These are phyloP conservation scores for Megaleporinus macrocephalus DNA, from an alignment of 2,113 vertebrate genomes.

Conservation along the genomic window DNA sequence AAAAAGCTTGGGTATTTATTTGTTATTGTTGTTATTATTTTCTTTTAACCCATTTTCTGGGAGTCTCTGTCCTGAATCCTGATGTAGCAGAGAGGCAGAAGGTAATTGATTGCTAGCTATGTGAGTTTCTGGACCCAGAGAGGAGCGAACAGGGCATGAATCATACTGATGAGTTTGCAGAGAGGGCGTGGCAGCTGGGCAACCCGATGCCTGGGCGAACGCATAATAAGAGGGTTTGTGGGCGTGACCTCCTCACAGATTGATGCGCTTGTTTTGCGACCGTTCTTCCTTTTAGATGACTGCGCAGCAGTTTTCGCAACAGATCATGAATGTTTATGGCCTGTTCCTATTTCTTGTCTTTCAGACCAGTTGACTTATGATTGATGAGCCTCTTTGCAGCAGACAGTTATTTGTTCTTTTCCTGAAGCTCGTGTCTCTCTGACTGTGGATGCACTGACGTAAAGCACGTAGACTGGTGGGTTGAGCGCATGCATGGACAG, in stretches of 20 bases:
- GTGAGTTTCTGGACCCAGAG: not conserved
- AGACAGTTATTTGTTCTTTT: too few species aligned
- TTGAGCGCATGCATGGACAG: too few species aligned
- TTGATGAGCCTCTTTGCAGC: too few species aligned
- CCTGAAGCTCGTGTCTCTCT: too few species aligned
- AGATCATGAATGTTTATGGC: not conserved
- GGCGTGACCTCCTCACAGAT: conserved; percentile 17
- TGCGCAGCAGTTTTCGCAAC: not conserved
- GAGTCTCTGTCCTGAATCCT: conserved; percentile 12
- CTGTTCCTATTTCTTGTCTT: not conserved
- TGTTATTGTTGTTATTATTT: not conserved
- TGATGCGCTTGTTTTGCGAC: conserved; percentile 20
- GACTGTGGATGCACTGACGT: too few species aligned
- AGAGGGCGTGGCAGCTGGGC: conserved; percentile 34
- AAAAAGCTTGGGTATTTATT: not conserved
- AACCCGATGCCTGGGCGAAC: not conserved
- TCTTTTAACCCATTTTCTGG: conserved; percentile 32
- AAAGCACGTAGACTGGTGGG: too few species aligned
- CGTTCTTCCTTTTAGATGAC: conserved; percentile 7
- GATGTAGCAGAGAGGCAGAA: conserved; percentile 20
- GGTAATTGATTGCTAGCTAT: conserved; percentile 20
- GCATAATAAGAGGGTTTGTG: conserved; percentile 31
- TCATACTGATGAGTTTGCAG: conserved; percentile 43
- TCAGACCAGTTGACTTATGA: too few species aligned
- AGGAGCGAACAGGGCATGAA: conserved; percentile 35